Percentiles rank a stretch among this genome's conserved stretches.
Evolutionary conservation across 2,113 vertebrate species (phyloP).

Genomic region (Nothocercus nigrocapillus): DNA sequence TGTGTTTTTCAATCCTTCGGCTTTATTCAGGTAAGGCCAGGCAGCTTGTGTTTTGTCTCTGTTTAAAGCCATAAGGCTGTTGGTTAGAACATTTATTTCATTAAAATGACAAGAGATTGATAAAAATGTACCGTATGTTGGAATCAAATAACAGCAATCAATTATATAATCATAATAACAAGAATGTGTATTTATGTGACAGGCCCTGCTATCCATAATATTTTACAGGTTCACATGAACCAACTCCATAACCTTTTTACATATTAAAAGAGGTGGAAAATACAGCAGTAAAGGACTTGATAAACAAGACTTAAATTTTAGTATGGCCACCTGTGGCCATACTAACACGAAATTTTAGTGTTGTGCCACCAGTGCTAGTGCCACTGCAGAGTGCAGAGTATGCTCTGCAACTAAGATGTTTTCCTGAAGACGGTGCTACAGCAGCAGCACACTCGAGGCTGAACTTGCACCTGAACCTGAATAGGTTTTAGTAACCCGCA

Average conservation of each 20-base stretch:
- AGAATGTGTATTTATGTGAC: neutral
- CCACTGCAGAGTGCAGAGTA: neutral
- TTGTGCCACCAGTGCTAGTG: neutral
- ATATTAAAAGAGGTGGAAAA: neutral
- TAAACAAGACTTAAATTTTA: neutral
- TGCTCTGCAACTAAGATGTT: neutral
- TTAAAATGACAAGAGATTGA: neutral
- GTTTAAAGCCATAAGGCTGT: neutral
- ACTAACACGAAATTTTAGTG: neutral
- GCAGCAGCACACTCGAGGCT: neutral
- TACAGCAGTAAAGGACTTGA: neutral
- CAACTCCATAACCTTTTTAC: neutral
- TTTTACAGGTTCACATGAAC: neutral
- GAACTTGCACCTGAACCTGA: neutral
- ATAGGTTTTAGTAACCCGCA: neutral
- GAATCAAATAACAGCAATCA: neutral
- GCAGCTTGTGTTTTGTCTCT: neutral
- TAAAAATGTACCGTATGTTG: neutral
- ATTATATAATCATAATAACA: neutral
- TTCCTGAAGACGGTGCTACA: neutral
- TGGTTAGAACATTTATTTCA: neutral
- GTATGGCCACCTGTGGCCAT: neutral
- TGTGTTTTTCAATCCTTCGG: neutral
- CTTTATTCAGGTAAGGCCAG: neutral
- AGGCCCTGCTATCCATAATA: neutral